phyloP scores from a whole-genome alignment of 2,113 vertebrate genomes.

The Muntiacus muntjak region DNA sequence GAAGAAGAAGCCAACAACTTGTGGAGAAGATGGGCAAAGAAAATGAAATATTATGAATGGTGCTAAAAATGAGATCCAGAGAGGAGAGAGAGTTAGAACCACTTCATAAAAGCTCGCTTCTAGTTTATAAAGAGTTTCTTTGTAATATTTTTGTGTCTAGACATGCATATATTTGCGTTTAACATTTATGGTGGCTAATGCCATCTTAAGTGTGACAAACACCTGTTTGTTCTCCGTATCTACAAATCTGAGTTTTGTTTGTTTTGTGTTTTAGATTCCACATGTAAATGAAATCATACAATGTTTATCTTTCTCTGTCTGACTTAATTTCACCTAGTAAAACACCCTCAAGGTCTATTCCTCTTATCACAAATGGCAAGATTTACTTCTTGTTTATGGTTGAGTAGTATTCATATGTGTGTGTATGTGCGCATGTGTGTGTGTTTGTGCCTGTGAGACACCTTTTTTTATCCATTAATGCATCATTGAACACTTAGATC shows the following conservation, averaged over 20 bases:
- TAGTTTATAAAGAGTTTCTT: not conserved
- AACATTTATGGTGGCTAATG: not conserved
- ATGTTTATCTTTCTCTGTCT: not conserved
- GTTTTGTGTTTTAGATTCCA: not conserved
- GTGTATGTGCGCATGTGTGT: not conserved
- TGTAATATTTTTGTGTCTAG: not conserved
- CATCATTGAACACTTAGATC: not conserved
- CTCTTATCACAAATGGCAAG: not conserved
- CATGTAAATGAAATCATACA: not conserved
- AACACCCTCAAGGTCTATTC: not conserved
- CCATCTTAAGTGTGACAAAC: not conserved
- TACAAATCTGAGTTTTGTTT: not conserved
- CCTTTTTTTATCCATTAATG: not conserved
- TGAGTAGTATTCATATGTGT: not conserved
- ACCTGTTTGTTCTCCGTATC: not conserved
- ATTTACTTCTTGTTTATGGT: not conserved
- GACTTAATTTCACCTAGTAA: not conserved
- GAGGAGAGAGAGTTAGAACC: not conserved
- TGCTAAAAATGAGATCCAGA: not conserved
- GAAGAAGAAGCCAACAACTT: not conserved
- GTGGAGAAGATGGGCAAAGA: not conserved
- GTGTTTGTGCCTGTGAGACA: not conserved
- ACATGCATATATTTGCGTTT: not conserved
- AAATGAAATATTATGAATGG: constrained; percentile 12
- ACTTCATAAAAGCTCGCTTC: not conserved